Evolutionary conservation across 2,888 invertebrate genomes (phyloP).

Genomic region (Nysson spinosus): DNA sequence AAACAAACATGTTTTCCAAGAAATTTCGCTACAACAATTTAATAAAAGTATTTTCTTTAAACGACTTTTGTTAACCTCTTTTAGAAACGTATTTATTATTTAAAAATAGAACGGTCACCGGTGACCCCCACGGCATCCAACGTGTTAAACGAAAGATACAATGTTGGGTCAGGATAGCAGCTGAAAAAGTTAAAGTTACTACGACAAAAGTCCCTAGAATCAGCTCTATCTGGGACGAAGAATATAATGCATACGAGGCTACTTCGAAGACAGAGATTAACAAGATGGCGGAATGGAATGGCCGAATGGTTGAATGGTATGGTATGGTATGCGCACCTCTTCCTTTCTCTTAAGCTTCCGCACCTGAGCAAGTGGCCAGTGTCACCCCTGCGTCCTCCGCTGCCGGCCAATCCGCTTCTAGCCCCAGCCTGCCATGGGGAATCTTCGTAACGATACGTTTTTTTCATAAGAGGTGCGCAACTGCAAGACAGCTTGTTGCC

Average conservation of each 20-base stretch:
- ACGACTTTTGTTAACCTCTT: too few relatives aligned
- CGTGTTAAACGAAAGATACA: too few relatives aligned
- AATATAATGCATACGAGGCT: constrained; percentile 40
- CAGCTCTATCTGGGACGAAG: constrained; percentile 33
- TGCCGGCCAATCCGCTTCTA: constrained; percentile 64
- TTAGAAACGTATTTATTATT: too few relatives aligned
- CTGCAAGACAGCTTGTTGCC: constrained; percentile 98
- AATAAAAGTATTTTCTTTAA: too few relatives aligned
- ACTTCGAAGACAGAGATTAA: constrained; percentile 48
- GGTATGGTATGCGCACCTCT: constrained; percentile 77
- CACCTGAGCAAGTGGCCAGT: constrained; percentile 86
- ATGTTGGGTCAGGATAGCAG: too few relatives aligned
- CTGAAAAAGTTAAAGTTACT: constrained; percentile 17
- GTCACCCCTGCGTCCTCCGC: constrained; percentile 74
- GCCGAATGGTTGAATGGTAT: constrained; percentile 67
- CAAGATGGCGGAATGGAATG: constrained; percentile 63
- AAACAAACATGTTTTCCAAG: too few relatives aligned
- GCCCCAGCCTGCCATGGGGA: constrained; percentile 92
- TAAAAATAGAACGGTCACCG: too few relatives aligned
- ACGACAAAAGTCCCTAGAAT: too few relatives aligned
- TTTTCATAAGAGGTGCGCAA: constrained; percentile 97
- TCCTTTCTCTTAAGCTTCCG: constrained; percentile 78
- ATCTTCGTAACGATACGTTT: constrained; percentile 97
- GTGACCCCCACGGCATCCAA: too few relatives aligned
- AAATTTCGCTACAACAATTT: too few relatives aligned